Conservation (phyloP, 2,797 vertebrate genomes). For the Yasuhikotakia modesta region DNA sequence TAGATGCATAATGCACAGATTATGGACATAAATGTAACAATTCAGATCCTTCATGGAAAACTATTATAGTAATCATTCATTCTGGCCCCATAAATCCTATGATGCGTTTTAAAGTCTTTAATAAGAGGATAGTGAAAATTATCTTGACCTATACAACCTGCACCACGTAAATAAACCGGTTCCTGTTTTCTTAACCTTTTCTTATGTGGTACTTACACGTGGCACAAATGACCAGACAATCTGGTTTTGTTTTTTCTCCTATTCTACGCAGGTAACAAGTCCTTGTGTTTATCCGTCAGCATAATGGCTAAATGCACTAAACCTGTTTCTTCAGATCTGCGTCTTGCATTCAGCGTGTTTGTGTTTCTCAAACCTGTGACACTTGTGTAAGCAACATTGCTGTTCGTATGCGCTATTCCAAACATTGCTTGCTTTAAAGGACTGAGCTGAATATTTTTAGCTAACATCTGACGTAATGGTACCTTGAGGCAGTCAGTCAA, state of each 20-base stretch:
- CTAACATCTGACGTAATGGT: not conserved
- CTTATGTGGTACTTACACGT: slow-evolving; percentile 23
- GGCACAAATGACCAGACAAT: slow-evolving; percentile 52
- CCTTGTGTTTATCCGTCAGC: not conserved
- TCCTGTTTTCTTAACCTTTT: slow-evolving; percentile 14
- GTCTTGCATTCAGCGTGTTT: too few relatives aligned
- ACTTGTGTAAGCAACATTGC: not conserved
- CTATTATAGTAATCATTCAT: too few relatives aligned
- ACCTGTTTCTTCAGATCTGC: not conserved
- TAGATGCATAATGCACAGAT: not conserved
- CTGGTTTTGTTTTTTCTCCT: slow-evolving; percentile 45
- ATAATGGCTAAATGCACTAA: not conserved
- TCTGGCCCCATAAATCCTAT: too few relatives aligned
- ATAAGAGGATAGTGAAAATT: not conserved
- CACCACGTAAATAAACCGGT: not conserved
- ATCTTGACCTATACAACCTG: not conserved
- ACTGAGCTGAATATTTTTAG: not conserved
- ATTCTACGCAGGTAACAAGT: not conserved
- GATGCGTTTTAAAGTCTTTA: too few relatives aligned
- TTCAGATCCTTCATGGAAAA: not conserved
- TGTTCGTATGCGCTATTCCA: not conserved
- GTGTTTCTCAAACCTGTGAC: not conserved
- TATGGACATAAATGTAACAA: not conserved
- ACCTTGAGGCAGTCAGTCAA: not conserved
- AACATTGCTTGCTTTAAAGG: not conserved